These are phyloP conservation scores for Urocolius indicus DNA, from an alignment of 2,113 vertebrate species.

Conservation along the genomic window DNA sequence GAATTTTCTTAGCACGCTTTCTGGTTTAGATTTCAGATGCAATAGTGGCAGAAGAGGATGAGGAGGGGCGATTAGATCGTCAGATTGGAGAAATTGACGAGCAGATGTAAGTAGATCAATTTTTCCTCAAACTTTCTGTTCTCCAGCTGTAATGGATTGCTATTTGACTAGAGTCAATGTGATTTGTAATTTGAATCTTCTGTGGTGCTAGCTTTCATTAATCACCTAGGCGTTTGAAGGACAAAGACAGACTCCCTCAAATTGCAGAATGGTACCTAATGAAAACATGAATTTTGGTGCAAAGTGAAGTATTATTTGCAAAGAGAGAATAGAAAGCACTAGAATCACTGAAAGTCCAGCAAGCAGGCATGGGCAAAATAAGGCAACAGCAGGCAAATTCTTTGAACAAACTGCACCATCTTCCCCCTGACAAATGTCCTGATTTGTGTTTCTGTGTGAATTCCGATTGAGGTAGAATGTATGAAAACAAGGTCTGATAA, in stretches of 20 bases:
- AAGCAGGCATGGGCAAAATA: not conserved
- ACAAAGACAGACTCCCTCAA: not conserved
- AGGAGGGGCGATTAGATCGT: constrained; percentile 92
- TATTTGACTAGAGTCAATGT: not conserved
- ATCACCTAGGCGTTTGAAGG: not conserved
- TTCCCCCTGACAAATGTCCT: not conserved
- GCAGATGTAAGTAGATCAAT: constrained; percentile 85
- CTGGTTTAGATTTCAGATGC: constrained; percentile 89
- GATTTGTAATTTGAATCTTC: not conserved
- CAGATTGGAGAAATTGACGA: constrained; percentile 97
- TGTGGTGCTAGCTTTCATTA: not conserved
- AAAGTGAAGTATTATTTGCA: not conserved
- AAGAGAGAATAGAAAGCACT: not conserved
- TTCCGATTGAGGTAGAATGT: not conserved
- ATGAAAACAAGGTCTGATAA: not conserved
- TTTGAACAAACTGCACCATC: not conserved
- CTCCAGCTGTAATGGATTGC: not conserved
- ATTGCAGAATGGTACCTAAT: not conserved
- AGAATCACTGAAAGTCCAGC: not conserved
- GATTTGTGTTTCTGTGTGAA: not conserved
- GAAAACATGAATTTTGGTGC: not conserved
- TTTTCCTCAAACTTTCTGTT: constrained; percentile 54
- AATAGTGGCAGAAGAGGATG: constrained; percentile 96
- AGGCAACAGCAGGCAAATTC: not conserved
- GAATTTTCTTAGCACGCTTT: constrained; percentile 26